Conservation (phyloP, 2,113 vertebrate species). For the Notarius quadriscutis region DNA sequence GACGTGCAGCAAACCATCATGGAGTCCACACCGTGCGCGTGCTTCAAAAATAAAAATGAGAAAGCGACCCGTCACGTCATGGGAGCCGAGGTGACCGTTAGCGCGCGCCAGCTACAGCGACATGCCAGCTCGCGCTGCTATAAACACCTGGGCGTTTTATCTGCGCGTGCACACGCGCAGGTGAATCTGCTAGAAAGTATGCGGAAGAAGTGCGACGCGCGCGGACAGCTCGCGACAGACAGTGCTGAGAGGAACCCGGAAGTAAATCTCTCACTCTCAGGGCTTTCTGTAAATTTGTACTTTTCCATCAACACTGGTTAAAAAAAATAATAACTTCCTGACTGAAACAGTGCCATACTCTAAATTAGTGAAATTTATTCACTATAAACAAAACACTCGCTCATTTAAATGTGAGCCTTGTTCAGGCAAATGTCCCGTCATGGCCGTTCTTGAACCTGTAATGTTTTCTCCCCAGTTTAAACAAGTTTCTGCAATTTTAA, state of each 20-base stretch:
- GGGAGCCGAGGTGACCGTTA: neutral
- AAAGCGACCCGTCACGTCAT: conserved; percentile 11
- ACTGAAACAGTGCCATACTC: neutral
- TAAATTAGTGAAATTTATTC: too few relatives aligned
- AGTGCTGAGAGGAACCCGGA: conserved; percentile 7
- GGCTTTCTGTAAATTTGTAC: neutral
- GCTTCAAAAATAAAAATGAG: neutral
- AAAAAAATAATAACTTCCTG: neutral
- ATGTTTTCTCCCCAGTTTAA: neutral
- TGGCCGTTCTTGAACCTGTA: neutral
- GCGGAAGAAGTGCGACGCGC: conserved; percentile 5
- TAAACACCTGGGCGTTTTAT: neutral
- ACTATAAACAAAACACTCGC: neutral
- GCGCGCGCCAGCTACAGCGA: neutral
- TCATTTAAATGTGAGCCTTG: neutral
- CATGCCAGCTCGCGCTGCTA: neutral
- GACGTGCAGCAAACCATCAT: conserved; percentile 54
- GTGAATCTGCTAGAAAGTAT: conserved; percentile 1
- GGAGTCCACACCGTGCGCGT: conserved; percentile 54
- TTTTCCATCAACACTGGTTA: too few relatives aligned
- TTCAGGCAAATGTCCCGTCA: neutral
- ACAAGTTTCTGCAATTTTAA: neutral
- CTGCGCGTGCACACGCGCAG: neutral
- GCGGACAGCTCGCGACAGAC: neutral
- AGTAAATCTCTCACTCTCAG: neutral